These are phyloP conservation scores for Pedionomus torquatus DNA, from an alignment of 2,113 vertebrate species.

Conservation along the genomic window DNA sequence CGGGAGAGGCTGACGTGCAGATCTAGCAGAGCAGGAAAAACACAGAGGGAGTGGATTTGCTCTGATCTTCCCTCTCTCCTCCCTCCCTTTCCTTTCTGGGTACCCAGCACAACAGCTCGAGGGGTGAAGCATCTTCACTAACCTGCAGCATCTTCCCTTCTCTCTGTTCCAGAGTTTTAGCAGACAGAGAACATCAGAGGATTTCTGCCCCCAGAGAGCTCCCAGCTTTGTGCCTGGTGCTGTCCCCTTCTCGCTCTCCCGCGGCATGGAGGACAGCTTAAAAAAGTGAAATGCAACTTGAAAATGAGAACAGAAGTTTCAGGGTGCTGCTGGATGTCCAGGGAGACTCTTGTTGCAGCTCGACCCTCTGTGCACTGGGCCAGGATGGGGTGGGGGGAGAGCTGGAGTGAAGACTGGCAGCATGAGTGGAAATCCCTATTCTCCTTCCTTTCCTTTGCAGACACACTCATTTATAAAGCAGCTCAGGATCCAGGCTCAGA, in stretches of 20 bases:
- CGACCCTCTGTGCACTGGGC: not conserved
- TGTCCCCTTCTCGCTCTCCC: not conserved
- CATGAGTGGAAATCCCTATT: not conserved
- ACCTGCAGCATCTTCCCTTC: not conserved
- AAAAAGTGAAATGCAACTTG: not conserved
- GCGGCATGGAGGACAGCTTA: fast-evolving
- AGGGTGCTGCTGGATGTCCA: not conserved
- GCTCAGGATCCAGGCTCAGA: not conserved
- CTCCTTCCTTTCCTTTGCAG: too few relatives aligned
- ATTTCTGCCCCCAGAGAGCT: not conserved
- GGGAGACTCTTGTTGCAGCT: not conserved
- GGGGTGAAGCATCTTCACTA: not conserved
- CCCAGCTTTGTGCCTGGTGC: not conserved
- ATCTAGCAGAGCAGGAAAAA: not conserved
- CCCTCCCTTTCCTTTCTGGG: not conserved
- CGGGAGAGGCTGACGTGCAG: not conserved
- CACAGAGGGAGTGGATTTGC: not conserved
- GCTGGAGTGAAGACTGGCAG: not conserved
- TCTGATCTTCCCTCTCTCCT: not conserved
- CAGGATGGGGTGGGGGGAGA: not conserved
- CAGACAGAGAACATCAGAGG: not conserved
- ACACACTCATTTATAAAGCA: not conserved
- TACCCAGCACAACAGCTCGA: not conserved
- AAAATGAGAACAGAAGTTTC: not conserved
- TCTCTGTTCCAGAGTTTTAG: not conserved